Base-by-base conservation (phyloP, 2,888 invertebrate genomes). In the Zele albiditarsus region DNA sequence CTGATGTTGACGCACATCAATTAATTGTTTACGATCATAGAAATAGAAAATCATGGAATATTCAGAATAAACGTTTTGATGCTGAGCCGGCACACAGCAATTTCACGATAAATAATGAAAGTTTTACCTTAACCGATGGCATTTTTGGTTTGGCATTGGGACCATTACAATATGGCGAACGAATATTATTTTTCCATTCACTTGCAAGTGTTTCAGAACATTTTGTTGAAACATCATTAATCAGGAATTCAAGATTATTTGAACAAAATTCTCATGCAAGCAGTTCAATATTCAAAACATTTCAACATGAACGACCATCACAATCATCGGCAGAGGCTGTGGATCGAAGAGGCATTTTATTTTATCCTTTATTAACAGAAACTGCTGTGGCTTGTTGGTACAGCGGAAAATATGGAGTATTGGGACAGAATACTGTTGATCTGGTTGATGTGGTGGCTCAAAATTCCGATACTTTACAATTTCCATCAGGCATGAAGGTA, bases 321-420 rank as follows among this genome's bases (percentile, higher is more conserved):
- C 96, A 96, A 86, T 91, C 94, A 20, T 95, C 93, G 3, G 93
- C 94, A 0, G 91, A 95, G 85, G 94, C 93, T 0, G 94, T 95
- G 84, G 94, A 95, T 82, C 90, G 90, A 42, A 90, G 93, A 66
- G 95, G 95, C 0, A 91, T 95, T 74, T 89, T 95, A 78, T 95
- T 92, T 85, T 95, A 94, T 84, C 95, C 95, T 0, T 85, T 93
- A 3, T 91, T 94, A 89, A 91, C 92, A 0, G 93, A 94, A 0
- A 91, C 94, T 5, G 92, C 94, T 31, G 90, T 96, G 31, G 92
- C 91, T 83, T 95, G 94, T 81, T 95, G 95, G 94, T 94, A 95
- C 84, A 92, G 93, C 1, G 12, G 10, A 38, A 58, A 81, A 28
- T 77, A 82, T 72, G 92, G 92, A 0, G 91, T 93, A 16, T 95